These are phyloP conservation scores for Hiodon alosoides DNA, from an alignment of 2,113 vertebrate species.

Conservation along the genomic window DNA sequence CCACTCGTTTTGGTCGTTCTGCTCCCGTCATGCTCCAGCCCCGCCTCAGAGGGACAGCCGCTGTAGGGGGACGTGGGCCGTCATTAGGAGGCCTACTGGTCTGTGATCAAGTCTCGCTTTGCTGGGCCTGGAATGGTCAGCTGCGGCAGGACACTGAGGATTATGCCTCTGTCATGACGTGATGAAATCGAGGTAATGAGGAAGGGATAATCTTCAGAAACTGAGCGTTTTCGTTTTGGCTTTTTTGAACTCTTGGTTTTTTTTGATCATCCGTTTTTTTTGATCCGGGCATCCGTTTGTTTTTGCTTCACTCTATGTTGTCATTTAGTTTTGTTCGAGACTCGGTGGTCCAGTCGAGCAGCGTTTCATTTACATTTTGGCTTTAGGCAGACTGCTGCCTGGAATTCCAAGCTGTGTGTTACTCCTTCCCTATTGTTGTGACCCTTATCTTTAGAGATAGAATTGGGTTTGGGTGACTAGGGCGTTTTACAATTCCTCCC, in stretches of 20 bases:
- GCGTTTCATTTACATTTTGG: background rate
- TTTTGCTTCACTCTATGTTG: background rate
- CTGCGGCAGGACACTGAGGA: constrained; percentile 42
- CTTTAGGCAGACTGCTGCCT: background rate
- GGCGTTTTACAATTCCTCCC: background rate
- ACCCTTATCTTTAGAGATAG: background rate
- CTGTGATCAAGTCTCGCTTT: constrained; percentile 49
- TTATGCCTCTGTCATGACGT: constrained; percentile 55
- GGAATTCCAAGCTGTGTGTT: background rate
- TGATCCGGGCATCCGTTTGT: background rate
- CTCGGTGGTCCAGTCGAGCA: background rate
- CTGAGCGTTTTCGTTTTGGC: background rate
- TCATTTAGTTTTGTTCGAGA: background rate
- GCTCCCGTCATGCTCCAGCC: background rate
- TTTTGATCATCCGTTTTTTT: background rate
- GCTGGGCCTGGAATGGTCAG: constrained; percentile 46
- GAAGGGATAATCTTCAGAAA: constrained; percentile 13
- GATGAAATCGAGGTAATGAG: constrained; percentile 67
- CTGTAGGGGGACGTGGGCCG: constrained; percentile 23
- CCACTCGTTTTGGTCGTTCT: background rate
- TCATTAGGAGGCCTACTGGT: constrained; percentile 42
- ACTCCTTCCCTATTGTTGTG: background rate
- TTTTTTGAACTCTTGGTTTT: background rate
- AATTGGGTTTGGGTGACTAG: background rate
- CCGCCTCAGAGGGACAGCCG: constrained; percentile 3